A percentile compares a stretch with the other conserved stretches of the same genome.
phyloP scores from a whole-genome alignment of 2,888 invertebrate genomes.

The Eugnorisma glareosa region DNA sequence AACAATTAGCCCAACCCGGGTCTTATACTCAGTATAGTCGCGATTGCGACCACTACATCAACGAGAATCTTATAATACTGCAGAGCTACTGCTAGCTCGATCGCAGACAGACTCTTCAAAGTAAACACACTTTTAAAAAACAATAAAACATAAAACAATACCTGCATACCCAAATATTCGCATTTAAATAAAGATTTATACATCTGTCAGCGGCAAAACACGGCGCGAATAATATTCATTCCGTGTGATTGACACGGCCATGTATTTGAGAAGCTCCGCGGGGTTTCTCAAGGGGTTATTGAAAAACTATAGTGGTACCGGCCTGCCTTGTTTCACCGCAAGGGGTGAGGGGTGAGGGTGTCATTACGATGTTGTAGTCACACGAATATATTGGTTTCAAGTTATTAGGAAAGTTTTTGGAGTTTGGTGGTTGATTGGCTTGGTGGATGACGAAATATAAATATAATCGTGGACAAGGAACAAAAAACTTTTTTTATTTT shows the following conservation, averaged over 20 bases:
- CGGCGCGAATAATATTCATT: constrained; percentile 64
- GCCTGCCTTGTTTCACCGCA: constrained; percentile 84
- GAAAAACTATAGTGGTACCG: constrained; percentile 80
- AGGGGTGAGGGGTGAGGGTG: constrained; percentile 78
- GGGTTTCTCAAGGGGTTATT: constrained; percentile 86
- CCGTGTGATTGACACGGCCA: constrained; percentile 74
- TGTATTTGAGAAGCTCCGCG: constrained; percentile 84
- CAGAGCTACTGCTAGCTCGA: too few species aligned
- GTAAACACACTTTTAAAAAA: constrained; percentile 31
- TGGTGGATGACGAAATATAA: too few species aligned
- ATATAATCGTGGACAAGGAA: too few species aligned
- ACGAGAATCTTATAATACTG: not conserved
- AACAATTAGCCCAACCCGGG: too few species aligned
- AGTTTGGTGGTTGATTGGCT: not conserved
- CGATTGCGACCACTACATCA: too few species aligned
- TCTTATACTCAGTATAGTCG: too few species aligned
- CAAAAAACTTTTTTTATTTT: too few species aligned
- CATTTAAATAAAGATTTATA: constrained; percentile 61
- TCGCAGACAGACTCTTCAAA: not conserved
- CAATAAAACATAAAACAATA: constrained; percentile 45
- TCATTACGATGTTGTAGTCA: constrained; percentile 55
- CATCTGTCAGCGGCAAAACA: constrained; percentile 70
- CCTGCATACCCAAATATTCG: constrained; percentile 46
- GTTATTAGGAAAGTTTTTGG: constrained; percentile 47
- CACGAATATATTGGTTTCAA: constrained; percentile 38